Conservation (phyloP, 2,797 vertebrate genomes). For the Enoplosus armatus region DNA sequence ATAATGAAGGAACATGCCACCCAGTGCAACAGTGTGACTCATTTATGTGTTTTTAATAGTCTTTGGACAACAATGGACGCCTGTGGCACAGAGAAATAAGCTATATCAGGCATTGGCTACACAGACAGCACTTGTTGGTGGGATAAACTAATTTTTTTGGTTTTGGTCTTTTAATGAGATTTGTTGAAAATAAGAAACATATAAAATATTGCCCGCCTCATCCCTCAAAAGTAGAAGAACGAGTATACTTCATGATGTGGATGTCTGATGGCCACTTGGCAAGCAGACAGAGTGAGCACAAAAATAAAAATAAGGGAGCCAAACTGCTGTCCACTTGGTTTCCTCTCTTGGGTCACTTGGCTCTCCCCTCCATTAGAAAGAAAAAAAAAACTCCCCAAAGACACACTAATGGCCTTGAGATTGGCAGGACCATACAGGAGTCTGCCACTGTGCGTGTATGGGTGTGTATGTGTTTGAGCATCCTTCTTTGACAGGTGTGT, state of each 20-base stretch:
- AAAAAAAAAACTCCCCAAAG: slow-evolving; percentile 66
- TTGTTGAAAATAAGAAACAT: background rate
- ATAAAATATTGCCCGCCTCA: background rate
- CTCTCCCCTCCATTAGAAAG: slow-evolving; percentile 69
- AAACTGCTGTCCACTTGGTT: slow-evolving; percentile 51
- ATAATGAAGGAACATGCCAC: background rate
- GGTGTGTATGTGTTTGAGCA: slow-evolving; percentile 34
- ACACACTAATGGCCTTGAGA: slow-evolving; percentile 72
- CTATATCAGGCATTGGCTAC: background rate
- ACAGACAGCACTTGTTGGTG: background rate
- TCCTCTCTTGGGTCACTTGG: slow-evolving; percentile 58
- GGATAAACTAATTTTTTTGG: background rate
- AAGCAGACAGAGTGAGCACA: background rate
- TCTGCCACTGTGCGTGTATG: slow-evolving; percentile 28
- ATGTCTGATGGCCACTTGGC: background rate
- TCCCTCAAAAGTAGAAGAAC: slow-evolving; percentile 17
- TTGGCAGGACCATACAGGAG: slow-evolving; percentile 20
- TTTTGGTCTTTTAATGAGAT: slow-evolving; percentile 1
- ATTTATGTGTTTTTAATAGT: slow-evolving; percentile 39
- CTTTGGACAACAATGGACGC: slow-evolving; percentile 14
- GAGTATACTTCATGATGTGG: background rate
- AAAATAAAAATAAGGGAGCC: background rate
- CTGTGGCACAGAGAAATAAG: slow-evolving; percentile 13
- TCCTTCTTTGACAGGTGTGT: slow-evolving; percentile 31
- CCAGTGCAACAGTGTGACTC: slow-evolving; percentile 34